Evolutionary conservation across 23 tunicate genomes (phyloP), one percentile per base, ranked within the genome.

Genomic region (Halocynthia roretzi): DNA sequence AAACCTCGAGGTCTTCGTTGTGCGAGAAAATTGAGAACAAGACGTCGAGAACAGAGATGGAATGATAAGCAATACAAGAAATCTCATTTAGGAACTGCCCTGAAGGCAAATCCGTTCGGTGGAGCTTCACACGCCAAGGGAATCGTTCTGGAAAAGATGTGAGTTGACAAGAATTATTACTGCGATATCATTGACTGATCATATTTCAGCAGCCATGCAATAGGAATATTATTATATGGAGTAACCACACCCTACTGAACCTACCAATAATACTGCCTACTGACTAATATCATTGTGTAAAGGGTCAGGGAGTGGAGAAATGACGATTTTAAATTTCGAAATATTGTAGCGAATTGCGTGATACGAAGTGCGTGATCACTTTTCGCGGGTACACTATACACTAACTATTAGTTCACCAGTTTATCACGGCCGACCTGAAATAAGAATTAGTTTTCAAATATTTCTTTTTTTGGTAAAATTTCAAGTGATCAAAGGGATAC

Each of bases 101-200:
- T 96, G 68, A 96, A 89, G 61, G 99, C 99, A 49, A 96, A 96
- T 60, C 99, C 99, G 10, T 96, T 96, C 62, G 99, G 99, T 67
- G 99, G 99, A 14, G 96, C 99, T 61, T 96, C 99, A 21, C 99
- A 96, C 82, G 99, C 99, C 9, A 96, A 96, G 61, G 99, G 99
- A 79, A 96, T 96, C 76, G 99, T 96, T 53, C 85, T 96, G 50
- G 99, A 96, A 85, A 96, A 96, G 75, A 96, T 92, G 92, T 91
- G 51, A 91, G 97, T 71, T 10, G 8, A 11, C 7, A 11, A 31
- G 1, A 31, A 31, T 31, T 31, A 31, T 0, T 31, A 31, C 4
- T 4, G 44, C 44, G 44, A 31, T 31, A n/a, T n/a, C n/a, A n/a
- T 31, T 4, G 44, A 0, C 44, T 31, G 44, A 1, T 31, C 44